Evolutionary conservation across 1,140 invertebrate species (phyloP).

Genomic region (Mizuhopecten yessoensis): DNA sequence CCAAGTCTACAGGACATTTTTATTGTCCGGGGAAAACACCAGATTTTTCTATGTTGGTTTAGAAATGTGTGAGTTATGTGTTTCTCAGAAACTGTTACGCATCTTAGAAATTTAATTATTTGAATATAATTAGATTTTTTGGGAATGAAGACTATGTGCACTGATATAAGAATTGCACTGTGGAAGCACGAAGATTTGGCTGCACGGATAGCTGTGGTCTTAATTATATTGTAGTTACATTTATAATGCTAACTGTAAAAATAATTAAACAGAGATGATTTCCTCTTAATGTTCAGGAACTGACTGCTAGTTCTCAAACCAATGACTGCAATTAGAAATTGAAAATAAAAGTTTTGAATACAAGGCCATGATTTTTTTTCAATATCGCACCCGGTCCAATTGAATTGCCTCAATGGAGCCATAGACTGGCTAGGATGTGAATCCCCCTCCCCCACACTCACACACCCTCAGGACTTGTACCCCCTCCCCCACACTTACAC

Average conservation of each 20-base stretch:
- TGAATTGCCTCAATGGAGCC: not conserved
- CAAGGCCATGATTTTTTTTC: not conserved
- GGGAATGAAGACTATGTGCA: not conserved
- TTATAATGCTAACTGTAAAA: not conserved
- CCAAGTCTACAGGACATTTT: not conserved
- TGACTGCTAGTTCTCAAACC: not conserved
- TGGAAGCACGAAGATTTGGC: not conserved
- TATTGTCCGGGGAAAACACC: not conserved
- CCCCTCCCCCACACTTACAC: too few species aligned
- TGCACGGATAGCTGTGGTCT: not conserved
- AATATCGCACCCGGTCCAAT: not conserved
- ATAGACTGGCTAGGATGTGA: not conserved
- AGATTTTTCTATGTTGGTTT: not conserved
- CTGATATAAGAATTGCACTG: not conserved
- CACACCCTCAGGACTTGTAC: not conserved
- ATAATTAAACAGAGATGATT: not conserved
- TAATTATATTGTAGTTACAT: not conserved
- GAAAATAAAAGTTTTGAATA: not conserved
- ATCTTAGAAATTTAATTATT: not conserved
- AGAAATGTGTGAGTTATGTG: not conserved
- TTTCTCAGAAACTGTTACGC: not conserved
- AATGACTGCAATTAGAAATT: not conserved
- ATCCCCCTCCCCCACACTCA: too few species aligned
- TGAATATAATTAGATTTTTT: constrained; percentile 23
- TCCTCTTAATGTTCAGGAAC: not conserved